phyloP scores from a whole-genome alignment of 2,797 vertebrate species.

The Gymnothorax reevesii region DNA sequence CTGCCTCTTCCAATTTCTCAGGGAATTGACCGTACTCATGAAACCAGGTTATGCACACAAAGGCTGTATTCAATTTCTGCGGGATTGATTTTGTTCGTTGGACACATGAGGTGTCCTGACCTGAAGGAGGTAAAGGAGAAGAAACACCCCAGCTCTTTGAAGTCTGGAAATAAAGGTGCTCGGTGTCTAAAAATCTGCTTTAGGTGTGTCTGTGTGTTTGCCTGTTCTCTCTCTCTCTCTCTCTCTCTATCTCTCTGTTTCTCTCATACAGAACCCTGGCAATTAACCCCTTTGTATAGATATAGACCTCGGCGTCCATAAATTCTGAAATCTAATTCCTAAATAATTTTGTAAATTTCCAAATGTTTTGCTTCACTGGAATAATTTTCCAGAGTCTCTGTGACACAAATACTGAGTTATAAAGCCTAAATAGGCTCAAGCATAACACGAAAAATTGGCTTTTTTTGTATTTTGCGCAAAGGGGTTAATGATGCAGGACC shows the following conservation, averaged over 20 bases:
- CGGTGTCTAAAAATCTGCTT: background rate
- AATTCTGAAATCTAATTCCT: too few species aligned
- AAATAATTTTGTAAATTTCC: too few species aligned
- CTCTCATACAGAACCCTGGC: background rate
- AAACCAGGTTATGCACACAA: slow-evolving; percentile 45
- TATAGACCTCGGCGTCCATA: too few species aligned
- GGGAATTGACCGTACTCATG: background rate
- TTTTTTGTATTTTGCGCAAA: too few species aligned
- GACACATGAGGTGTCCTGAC: slow-evolving; percentile 2
- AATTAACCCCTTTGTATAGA: too few species aligned
- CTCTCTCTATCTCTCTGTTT: slow-evolving; percentile 31
- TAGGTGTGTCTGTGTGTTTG: background rate
- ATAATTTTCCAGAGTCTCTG: too few species aligned
- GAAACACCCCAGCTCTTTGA: slow-evolving; percentile 3
- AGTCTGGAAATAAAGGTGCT: slow-evolving; percentile 4
- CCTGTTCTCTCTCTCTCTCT: slow-evolving; percentile 41
- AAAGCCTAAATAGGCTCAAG: too few species aligned
- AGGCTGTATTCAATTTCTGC: slow-evolving; percentile 30
- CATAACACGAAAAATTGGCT: too few species aligned
- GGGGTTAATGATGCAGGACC: slow-evolving; percentile 38
- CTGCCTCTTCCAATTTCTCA: slow-evolving; percentile 40
- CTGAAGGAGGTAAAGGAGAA: slow-evolving; percentile 4
- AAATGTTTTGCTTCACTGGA: too few species aligned
- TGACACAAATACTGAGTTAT: too few species aligned
- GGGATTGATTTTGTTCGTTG: slow-evolving; percentile 14